Conservation (phyloP, 1,140 invertebrate genomes). For the Hormaphis cornu region DNA sequence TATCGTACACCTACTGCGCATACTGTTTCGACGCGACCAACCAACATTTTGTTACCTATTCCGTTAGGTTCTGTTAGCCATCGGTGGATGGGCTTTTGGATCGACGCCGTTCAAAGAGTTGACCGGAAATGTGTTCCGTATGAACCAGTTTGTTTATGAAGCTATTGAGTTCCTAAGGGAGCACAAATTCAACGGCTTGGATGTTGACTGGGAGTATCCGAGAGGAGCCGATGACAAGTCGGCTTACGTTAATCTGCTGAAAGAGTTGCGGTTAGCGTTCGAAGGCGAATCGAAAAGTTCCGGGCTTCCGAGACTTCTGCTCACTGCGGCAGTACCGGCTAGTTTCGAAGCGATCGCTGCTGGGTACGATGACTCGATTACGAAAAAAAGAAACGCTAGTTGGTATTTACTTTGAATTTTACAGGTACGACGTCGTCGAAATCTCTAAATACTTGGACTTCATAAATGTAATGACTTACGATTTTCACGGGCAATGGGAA, state of each 20-base stretch:
- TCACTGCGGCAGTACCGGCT: slow-evolving; percentile 84
- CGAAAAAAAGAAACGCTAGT: not conserved
- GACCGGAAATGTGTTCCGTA: slow-evolving; percentile 78
- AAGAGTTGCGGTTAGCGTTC: slow-evolving; percentile 77
- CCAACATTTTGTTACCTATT: not conserved
- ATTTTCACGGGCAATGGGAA: slow-evolving; percentile 91
- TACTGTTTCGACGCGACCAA: too few relatives aligned
- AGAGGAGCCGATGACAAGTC: slow-evolving; percentile 74
- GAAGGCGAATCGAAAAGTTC: slow-evolving; percentile 72
- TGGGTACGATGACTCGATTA: slow-evolving; percentile 48
- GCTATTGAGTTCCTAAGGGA: slow-evolving; percentile 84
- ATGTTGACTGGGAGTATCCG: slow-evolving; percentile 95
- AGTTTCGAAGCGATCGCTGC: slow-evolving; percentile 86
- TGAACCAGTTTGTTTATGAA: slow-evolving; percentile 92
- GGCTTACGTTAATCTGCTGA: slow-evolving; percentile 68
- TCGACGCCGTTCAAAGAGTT: slow-evolving; percentile 86
- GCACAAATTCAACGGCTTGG: slow-evolving; percentile 88
- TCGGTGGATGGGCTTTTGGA: slow-evolving; percentile 90
- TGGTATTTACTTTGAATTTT: slow-evolving; percentile 22
- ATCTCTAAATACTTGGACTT: slow-evolving; percentile 89
- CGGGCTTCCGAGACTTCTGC: slow-evolving; percentile 65
- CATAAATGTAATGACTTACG: slow-evolving; percentile 91
- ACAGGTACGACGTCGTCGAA: slow-evolving; percentile 83
- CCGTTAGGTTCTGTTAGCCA: slow-evolving; percentile 73
- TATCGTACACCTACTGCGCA: too few relatives aligned